Evolutionary conservation across 2,113 vertebrate genomes (phyloP), one percentile per base, ranked within the genome.

Genomic region (Alethe castanea): DNA sequence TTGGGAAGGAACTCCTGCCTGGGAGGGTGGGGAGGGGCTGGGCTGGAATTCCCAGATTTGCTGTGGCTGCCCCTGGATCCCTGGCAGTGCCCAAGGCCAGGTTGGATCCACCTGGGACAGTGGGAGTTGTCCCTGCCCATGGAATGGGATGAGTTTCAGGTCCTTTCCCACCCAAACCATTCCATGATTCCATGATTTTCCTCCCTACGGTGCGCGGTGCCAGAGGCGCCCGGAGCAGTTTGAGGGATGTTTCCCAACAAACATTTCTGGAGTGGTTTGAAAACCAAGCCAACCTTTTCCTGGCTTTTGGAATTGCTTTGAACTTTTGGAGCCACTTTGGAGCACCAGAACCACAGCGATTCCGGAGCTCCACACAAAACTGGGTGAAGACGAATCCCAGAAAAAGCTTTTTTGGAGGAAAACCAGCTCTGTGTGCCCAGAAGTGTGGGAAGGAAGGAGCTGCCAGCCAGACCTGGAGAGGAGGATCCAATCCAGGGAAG

Each of bases 111-210:
- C 2, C 31, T 57, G 50, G 42, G 22, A 8, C 0, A 1, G 2
- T 2, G 35, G 36, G 15, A 72, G 0, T 0, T 23, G 31, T 33
- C 59, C 44, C 23, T 59, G 26, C 3, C 8, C 13, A 5, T 45
- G 56, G n/a, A 23, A 56, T 18, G 14, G 11, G 40, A 8, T 60
- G 38, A 11, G 10, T 42, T 29, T 18, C 4, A 24, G 23, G 26
- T 28, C 33, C 23, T 2, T 44, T n/a, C 44, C 59, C 8, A 9
- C 60, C 60, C 36, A 5, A 44, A 18, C 0, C 36, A 9, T 38
- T 52, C 67, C 60, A 15, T 4, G 9, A 59, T 65, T 59, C 53
- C 61, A 8, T 6, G 38, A 12, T 45, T 64, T 42, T 24, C 38
- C 22, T 29, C 35, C 62, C 25, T 2, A 2, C 2, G 26, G 5